Conservation (phyloP, 2,888 invertebrate species). For the Campopleginae sp. region DNA sequence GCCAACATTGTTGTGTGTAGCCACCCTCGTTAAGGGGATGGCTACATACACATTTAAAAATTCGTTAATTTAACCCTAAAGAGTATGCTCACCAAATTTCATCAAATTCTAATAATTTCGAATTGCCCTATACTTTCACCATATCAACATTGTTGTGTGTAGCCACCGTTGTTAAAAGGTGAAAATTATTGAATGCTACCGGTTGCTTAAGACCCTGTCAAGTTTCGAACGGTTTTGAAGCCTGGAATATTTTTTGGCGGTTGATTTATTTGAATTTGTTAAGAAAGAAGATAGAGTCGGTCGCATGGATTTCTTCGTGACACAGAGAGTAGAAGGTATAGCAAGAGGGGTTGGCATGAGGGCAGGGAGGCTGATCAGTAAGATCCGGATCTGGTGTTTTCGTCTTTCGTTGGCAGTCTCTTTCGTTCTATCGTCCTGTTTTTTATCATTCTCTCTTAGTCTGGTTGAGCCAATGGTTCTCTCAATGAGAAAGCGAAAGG, state of each 20-base stretch:
- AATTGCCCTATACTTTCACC: too few relatives aligned
- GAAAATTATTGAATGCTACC: not conserved
- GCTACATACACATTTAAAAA: too few relatives aligned
- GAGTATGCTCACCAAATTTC: too few relatives aligned
- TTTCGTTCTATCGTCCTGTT: conserved; percentile 68
- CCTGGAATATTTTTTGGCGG: not conserved
- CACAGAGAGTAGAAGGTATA: conserved; percentile 39
- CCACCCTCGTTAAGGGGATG: too few relatives aligned
- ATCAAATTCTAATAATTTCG: too few relatives aligned
- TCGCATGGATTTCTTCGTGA: conserved; percentile 14
- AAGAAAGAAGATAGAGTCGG: not conserved
- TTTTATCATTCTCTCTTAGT: conserved; percentile 39
- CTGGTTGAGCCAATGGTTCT: conserved; percentile 71
- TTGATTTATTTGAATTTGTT: conserved; percentile 49
- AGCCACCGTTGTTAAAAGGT: too few relatives aligned
- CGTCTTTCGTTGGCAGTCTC: conserved; percentile 18
- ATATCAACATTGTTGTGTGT: too few relatives aligned
- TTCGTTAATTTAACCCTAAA: too few relatives aligned
- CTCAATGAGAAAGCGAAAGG: conserved; percentile 76
- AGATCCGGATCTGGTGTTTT: conserved; percentile 61
- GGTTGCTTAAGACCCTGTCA: not conserved
- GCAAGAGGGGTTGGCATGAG: too few relatives aligned
- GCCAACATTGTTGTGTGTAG: too few relatives aligned
- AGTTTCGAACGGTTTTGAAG: not conserved
- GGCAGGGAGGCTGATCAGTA: conserved; percentile 51